phyloP scores from a whole-genome alignment of 2,888 invertebrate genomes.

The Apeira syringaria region DNA sequence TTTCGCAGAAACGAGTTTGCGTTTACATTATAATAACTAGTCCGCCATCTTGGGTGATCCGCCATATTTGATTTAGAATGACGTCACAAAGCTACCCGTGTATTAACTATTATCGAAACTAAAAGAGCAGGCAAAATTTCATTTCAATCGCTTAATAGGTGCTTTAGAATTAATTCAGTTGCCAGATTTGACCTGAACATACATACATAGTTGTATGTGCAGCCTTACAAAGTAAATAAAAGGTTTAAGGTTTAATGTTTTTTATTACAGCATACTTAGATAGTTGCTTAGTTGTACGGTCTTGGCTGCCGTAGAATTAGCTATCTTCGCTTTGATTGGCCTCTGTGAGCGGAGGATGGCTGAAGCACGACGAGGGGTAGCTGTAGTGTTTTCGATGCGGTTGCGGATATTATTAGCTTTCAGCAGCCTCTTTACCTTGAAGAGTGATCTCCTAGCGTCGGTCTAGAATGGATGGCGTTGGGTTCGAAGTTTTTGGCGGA shows the following conservation, averaged over 20 bases:
- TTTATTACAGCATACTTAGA: constrained; percentile 74
- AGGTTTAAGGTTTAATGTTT: constrained; percentile 45
- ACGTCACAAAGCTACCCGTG: too few relatives aligned
- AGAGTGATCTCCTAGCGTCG: constrained; percentile 93
- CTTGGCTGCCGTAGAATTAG: constrained; percentile 88
- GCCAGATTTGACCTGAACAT: too few relatives aligned
- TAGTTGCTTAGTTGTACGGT: constrained; percentile 92
- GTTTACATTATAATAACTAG: too few relatives aligned
- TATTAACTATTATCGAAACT: too few relatives aligned
- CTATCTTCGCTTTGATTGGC: constrained; percentile 92
- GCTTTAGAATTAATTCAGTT: too few relatives aligned
- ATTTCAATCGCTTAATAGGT: too few relatives aligned
- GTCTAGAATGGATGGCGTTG: constrained; percentile 92
- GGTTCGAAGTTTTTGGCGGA: constrained; percentile 92
- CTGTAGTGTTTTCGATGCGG: constrained; percentile 94
- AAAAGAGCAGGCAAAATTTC: too few relatives aligned
- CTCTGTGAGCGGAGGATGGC: constrained; percentile 96
- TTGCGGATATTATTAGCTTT: constrained; percentile 92
- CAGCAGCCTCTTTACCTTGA: constrained; percentile 92
- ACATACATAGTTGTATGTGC: too few relatives aligned
- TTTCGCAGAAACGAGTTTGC: too few relatives aligned
- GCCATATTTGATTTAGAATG: too few relatives aligned
- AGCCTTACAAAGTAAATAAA: constrained; percentile 40
- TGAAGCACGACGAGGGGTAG: constrained; percentile 95
- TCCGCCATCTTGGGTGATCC: too few relatives aligned